phyloP scores from a whole-genome alignment of 2,113 vertebrate genomes.

The Xenotilapia caudafasciata region DNA sequence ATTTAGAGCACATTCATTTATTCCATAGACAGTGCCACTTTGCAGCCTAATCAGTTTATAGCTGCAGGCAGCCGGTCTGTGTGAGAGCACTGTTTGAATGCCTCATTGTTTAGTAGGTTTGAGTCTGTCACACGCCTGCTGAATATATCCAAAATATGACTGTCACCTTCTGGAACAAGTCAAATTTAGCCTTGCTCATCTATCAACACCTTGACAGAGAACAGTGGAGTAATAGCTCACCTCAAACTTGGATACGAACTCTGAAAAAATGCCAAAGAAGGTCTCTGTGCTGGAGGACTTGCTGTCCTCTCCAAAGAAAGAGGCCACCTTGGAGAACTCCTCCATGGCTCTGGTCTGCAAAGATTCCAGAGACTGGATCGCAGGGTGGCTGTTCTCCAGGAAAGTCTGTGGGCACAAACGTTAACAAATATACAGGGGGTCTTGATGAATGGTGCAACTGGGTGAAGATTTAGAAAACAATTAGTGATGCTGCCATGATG shows the following conservation, averaged over 20 bases:
- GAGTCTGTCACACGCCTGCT: neutral
- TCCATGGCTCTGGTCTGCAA: constrained; percentile 88
- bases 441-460: neutral
- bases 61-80: constrained; percentile 11
- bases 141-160: neutral
- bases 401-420: constrained; percentile 75
- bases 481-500: neutral
- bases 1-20: neutral
- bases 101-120: neutral
- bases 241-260: constrained; percentile 96
- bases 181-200: neutral
- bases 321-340: constrained; percentile 85
- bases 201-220: neutral
- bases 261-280: constrained; percentile 95
- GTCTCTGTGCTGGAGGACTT: constrained; percentile 86
- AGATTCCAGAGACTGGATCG: constrained; percentile 82
- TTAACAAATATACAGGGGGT: constrained; percentile 49
- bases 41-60: neutral
- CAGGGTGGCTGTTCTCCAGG: constrained; percentile 88
- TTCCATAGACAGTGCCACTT: neutral
- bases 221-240: constrained; percentile 59
- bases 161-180: neutral
- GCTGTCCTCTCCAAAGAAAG: constrained; percentile 92
- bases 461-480: neutral
- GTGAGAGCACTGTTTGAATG: neutral